phyloP scores from a whole-genome alignment of 2,888 invertebrate species.

The Hirtodrosophila cameraria region DNA sequence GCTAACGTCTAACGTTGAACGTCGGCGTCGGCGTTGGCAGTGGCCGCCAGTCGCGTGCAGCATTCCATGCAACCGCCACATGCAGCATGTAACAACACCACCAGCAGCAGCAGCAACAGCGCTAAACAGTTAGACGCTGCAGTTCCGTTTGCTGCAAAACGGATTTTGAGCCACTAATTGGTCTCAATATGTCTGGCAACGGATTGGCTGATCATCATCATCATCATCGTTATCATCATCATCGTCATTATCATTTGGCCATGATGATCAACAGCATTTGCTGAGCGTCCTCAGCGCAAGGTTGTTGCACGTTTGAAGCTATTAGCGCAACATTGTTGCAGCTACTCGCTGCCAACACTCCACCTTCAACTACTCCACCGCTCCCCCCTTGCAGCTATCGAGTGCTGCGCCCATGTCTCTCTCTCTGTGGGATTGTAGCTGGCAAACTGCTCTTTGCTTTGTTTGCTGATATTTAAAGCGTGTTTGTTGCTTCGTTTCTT shows the following conservation, averaged over 20 bases:
- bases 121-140: conserved; percentile 75
- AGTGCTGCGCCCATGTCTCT: neutral
- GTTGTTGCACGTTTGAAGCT: conserved; percentile 67
- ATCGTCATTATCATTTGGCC: conserved; percentile 20
- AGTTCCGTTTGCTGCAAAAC: conserved; percentile 82
- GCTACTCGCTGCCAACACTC: neutral
- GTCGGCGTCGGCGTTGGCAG: conserved; percentile 20
- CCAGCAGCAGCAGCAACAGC: conserved; percentile 21
- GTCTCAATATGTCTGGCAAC: conserved; percentile 74
- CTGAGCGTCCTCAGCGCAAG: conserved; percentile 49
- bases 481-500: conserved; percentile 35
- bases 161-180: conserved; percentile 82
- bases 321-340: conserved; percentile 74
- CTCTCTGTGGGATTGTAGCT: conserved; percentile 10
- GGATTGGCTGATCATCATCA: conserved; percentile 41
- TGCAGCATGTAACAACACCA: conserved; percentile 19
- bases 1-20: conserved; percentile 19
- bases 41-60: conserved; percentile 68
- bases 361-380: too few relatives aligned
- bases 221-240: conserved; percentile 26
- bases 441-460: conserved; percentile 29
- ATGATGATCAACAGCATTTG: conserved; percentile 8
- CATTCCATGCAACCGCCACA: conserved; percentile 57
- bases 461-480: conserved; percentile 41
- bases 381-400: too few relatives aligned